phyloP scores from a whole-genome alignment of 1,140 invertebrate species.

The Hylaeus volcanicus region DNA sequence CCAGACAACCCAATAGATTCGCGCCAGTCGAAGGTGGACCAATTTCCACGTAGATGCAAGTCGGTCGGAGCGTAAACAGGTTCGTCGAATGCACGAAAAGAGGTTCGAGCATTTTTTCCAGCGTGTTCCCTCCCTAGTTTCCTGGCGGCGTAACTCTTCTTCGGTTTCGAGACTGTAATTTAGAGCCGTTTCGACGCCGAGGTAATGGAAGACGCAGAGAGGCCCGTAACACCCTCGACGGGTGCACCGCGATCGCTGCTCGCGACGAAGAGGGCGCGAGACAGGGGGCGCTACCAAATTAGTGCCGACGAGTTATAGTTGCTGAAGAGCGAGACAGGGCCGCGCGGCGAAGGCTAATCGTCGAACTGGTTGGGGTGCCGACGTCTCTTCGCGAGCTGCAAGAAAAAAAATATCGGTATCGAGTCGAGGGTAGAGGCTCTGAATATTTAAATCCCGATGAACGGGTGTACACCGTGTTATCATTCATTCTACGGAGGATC shows the following conservation, averaged over 20 bases:
- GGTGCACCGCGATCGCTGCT: neutral
- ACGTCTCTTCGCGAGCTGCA: neutral
- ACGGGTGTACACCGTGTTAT: neutral
- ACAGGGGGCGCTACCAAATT: slow-evolving; percentile 33
- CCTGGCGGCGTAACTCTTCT: slow-evolving; percentile 23
- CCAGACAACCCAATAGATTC: neutral
- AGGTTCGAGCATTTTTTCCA: slow-evolving; percentile 41
- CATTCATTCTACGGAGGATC: neutral
- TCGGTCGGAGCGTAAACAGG: neutral
- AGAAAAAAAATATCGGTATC: neutral
- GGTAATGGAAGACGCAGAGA: slow-evolving; percentile 27
- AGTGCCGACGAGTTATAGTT: slow-evolving; percentile 20
- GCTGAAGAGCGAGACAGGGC: slow-evolving; percentile 12
- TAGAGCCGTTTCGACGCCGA: slow-evolving; percentile 57
- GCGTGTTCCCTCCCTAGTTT: slow-evolving; percentile 9
- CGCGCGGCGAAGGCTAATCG: slow-evolving; percentile 25
- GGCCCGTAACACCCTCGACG: slow-evolving; percentile 24
- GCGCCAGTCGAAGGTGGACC: too few relatives aligned
- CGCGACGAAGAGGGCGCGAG: neutral
- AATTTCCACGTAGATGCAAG: slow-evolving; percentile 2
- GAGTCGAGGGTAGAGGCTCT: neutral
- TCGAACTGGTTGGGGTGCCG: neutral
- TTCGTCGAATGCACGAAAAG: slow-evolving; percentile 41
- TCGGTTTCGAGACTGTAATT: slow-evolving; percentile 61
- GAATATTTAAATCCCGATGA: neutral